Base-by-base conservation (phyloP, 2,888 invertebrate species). In the Ryuthela nishihirai region DNA sequence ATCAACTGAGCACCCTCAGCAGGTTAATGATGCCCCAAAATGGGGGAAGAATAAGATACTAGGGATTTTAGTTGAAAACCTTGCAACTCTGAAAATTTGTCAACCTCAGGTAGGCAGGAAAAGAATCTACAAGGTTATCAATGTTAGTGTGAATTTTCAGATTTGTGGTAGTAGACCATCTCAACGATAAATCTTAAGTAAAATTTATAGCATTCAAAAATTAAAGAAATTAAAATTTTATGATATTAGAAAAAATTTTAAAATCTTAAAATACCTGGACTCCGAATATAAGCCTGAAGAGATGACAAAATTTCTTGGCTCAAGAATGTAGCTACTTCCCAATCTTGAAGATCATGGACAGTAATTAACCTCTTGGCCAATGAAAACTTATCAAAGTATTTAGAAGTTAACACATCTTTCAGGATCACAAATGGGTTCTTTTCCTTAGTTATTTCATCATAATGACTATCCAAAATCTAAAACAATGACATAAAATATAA, bases 311-410 rank as follows among this genome's bases (percentile, higher is more conserved):
- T 54, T 45, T 60, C 60, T 24, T 45, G 38, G 25, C 54, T 46
- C 24, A 60, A 20, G 23, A 60, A 60, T n/a, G 21, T 46, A 4
- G 54, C 52, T 10, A 60, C 49, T 6, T 54, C 60, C 34, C 18
- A 41, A 18, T 52, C 53, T n/a, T 34, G 41, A n/a, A 59, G 23
- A 15, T 53, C 52, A 10, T 40, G 53, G n/a, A 59, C 53, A 2
- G 36, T 23, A 10, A 60, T 54, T n/a, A 60, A 32, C 23, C 47
- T 39, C 25, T 49, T 54, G 5, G 60, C 60, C 20, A 60, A 15
- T 5, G 45, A 20, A 20, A 38, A 36, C 4, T 60, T 40, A 21
- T 50, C 54, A 26, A 36, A 32, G 7, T 48, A 29, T 20, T 49
- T 49, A 5, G 32, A 25, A 3, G 34, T 32, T 17, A 60, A 40